A percentile compares a stretch with the other conserved stretches of the same genome.
Conservation (phyloP, 2,888 invertebrate species). For the Prosapia bicincta region DNA sequence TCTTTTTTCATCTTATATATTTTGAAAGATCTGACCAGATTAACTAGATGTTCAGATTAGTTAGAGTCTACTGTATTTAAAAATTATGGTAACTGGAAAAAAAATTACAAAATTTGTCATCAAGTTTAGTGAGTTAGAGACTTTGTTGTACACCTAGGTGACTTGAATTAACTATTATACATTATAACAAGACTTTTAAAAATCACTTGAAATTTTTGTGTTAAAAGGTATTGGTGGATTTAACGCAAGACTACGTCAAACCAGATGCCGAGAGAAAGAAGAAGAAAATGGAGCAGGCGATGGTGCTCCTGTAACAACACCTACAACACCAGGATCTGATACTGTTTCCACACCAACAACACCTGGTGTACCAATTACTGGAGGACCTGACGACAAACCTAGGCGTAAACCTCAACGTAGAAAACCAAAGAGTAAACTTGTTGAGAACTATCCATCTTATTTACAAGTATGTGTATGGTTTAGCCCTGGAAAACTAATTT, state of each 20-base stretch:
- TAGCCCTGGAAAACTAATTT: too few species aligned
- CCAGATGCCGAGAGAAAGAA: constrained; percentile 58
- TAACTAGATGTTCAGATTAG: too few species aligned
- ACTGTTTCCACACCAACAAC: constrained; percentile 39
- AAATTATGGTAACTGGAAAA: too few species aligned
- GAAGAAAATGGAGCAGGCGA: constrained; percentile 38
- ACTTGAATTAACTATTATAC: too few species aligned
- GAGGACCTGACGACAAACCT: constrained; percentile 50
- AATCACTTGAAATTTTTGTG: too few species aligned
- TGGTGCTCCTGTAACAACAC: constrained; percentile 33
- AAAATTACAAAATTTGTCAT: too few species aligned
- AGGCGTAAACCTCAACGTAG: constrained; percentile 73
- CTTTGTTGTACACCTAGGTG: too few species aligned
- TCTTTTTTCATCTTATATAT: too few species aligned
- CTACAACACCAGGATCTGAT: constrained; percentile 34
- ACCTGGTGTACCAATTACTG: constrained; percentile 39
- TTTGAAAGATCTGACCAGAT: too few species aligned
- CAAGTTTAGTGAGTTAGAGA: too few species aligned
- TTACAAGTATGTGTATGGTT: constrained; percentile 53
- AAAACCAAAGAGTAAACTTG: constrained; percentile 84
- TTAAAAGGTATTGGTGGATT: constrained; percentile 87
- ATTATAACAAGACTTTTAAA: too few species aligned
- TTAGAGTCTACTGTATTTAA: too few species aligned
- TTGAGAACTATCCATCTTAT: constrained; percentile 91
- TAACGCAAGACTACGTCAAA: constrained; percentile 67